phyloP scores from a whole-genome alignment of 2,888 invertebrate genomes.

The Pseudococcus jackbeardsleyi region DNA sequence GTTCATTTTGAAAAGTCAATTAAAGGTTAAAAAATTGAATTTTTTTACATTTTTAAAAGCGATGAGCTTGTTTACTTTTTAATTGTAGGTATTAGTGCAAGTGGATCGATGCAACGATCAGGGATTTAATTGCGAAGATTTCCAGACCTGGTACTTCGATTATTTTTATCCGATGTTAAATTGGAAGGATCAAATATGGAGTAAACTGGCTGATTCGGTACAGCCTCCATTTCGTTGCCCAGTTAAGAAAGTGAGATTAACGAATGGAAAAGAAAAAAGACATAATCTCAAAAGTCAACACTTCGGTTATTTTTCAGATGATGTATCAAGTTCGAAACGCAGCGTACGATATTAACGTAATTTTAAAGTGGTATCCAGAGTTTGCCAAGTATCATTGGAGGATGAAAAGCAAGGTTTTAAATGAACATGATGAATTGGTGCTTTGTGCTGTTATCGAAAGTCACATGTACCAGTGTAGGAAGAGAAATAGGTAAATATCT shows the following conservation, averaged over 20 bases:
- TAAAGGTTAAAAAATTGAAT: too few relatives aligned
- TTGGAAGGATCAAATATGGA: neutral
- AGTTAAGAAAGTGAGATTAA: neutral
- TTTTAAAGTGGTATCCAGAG: neutral
- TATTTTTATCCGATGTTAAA: neutral
- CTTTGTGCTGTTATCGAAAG: neutral
- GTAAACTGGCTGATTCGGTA: neutral
- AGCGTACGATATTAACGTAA: neutral
- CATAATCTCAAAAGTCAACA: too few relatives aligned
- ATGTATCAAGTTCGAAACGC: neutral
- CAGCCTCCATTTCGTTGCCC: slow-evolving; percentile 19
- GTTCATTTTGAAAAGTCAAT: slow-evolving; percentile 88
- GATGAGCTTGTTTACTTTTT: neutral
- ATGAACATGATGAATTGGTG: neutral
- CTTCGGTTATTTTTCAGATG: neutral
- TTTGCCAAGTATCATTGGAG: neutral
- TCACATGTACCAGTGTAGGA: neutral
- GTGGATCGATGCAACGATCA: slow-evolving; percentile 29
- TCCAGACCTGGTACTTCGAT: neutral
- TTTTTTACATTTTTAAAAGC: neutral
- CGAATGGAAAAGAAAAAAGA: too few relatives aligned
- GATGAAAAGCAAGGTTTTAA: neutral
- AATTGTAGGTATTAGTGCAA: neutral
- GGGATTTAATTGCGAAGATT: slow-evolving; percentile 34
- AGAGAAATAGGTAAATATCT: neutral